Base-by-base conservation (phyloP, 2,797 vertebrate genomes). In the Coracias cyanogaster region DNA sequence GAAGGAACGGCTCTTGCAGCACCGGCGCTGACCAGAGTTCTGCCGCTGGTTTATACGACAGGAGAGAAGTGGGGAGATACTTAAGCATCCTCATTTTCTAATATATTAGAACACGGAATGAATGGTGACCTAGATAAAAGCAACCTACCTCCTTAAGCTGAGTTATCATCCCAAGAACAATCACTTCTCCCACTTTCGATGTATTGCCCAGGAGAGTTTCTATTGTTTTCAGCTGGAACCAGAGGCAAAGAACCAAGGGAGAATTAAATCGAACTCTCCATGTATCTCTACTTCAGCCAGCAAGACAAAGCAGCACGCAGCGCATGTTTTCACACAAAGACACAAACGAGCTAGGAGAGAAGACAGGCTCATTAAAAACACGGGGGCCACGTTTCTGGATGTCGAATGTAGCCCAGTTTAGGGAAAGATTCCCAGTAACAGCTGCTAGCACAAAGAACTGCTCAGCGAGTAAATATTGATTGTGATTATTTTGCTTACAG, bases 101-200 rank as follows among this genome's bases (percentile, higher is more conserved):
- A 17, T 46, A 1, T 4, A 31, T 51, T 71, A 4, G 1, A 74
- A 72, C 33, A 58, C 14, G 19, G 54, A 91, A 69, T 58, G 60
- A 88, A 70, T 16, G 54, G 48, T 60, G 70, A 51, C 15, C 29
- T n/a, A 46, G 39, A 92, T 5, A 76, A 66, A 48, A 82, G 58
- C 43, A 45, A 89, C 97, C 96, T 96, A 99, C 99, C 99, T 99
- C 99, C 97, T 99, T 99, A 33, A 99, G 97, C 95, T 99, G 99
- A 35, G 99, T 99, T 96, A 99, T 97, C 99, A 99, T 99, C 65
- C 99, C 99, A 8, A 99, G 98, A 35, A 99, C 98, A 89, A 99
- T 99, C 96, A 99, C 99, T 55, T 99, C 99, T 84, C 99, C 98
- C 51, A 99, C 95, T 97, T 99, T 99, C 29, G 98, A 90, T 43